phyloP scores from a whole-genome alignment of 2,113 vertebrate species.

The Theristicus caerulescens region DNA sequence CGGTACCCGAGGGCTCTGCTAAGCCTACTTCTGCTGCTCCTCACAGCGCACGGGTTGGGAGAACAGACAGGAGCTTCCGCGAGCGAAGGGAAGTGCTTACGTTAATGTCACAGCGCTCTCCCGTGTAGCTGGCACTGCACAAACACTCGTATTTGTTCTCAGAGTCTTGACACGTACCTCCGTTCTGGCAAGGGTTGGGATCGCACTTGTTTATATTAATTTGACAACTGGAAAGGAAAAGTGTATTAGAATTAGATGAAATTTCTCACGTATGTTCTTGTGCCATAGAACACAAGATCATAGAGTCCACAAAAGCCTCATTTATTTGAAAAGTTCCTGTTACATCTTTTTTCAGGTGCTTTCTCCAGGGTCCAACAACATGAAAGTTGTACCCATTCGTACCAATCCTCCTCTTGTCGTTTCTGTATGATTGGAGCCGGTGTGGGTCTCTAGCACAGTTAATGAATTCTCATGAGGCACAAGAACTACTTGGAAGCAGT shows the following conservation, averaged over 20 bases:
- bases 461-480: not conserved
- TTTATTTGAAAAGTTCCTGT: not conserved
- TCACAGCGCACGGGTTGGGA: not conserved
- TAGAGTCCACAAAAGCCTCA: not conserved
- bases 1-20: not conserved
- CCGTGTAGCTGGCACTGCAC: constrained; percentile 83
- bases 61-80: not conserved
- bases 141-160: constrained; percentile 84
- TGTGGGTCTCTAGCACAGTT: not conserved
- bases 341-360: not conserved
- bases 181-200: constrained; percentile 88
- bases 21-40: not conserved
- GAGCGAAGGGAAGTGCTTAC: constrained; percentile 74
- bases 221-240: constrained; percentile 82
- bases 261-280: not conserved
- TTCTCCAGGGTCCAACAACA: not conserved
- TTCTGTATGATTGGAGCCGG: not conserved
- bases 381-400: not conserved
- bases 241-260: not conserved
- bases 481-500: not conserved
- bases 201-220: constrained; percentile 83
- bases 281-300: not conserved
- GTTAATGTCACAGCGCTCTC: constrained; percentile 82
- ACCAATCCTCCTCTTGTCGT: not conserved
- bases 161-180: constrained; percentile 84